phyloP scores from a whole-genome alignment of 2,888 invertebrate species.

The Lithodes maja region DNA sequence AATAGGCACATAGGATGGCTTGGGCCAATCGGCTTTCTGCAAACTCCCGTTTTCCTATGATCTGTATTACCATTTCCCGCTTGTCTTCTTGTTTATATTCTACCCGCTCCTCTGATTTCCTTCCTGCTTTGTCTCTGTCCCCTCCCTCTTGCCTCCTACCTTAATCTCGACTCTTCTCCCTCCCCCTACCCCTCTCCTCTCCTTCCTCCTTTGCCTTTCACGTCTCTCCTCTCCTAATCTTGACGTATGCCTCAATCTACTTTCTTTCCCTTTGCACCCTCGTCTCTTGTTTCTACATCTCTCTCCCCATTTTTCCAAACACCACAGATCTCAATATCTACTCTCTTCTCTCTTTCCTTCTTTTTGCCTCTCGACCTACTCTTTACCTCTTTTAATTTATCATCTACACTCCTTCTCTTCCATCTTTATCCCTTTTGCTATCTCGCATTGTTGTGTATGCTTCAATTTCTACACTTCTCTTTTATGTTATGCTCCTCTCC shows the following conservation, averaged over 20 bases:
- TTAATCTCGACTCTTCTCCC: not conserved
- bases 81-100: not conserved
- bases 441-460: not conserved
- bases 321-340: not conserved
- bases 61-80: no score
- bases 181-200: not conserved
- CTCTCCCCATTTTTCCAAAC: not conserved
- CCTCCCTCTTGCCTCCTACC: not conserved
- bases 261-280: not conserved
- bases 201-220: not conserved
- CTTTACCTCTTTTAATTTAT: not conserved
- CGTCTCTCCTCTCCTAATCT: not conserved
- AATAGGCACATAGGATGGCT: no score
- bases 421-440: no score
- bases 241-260: not conserved
- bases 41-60: no score
- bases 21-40: no score
- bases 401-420: no score
- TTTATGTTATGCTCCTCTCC: no score
- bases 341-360: not conserved
- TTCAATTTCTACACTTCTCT: not conserved
- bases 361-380: not conserved
- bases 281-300: not conserved
- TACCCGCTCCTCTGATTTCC: not conserved
- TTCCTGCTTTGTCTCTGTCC: not conserved